Evolutionary conservation across 2,888 invertebrate species (phyloP).

Genomic region (Diarsia mendica): DNA sequence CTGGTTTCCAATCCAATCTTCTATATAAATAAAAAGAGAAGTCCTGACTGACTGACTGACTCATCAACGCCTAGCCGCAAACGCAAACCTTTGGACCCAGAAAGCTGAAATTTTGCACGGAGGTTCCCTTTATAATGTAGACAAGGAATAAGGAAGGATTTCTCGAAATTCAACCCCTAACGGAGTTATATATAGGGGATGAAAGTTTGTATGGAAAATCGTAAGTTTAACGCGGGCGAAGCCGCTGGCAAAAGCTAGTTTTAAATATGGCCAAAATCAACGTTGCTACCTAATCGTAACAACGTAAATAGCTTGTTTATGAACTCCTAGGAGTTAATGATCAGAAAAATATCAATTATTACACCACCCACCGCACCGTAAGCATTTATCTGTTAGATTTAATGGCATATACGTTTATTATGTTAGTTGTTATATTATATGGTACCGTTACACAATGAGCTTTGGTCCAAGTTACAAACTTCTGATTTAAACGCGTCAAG

Average conservation of each 20-base stretch:
- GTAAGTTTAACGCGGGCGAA: no score
- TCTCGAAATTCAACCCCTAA: no score
- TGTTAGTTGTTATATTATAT: constrained; percentile 15
- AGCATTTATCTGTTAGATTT: constrained; percentile 9
- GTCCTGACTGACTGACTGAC: no score
- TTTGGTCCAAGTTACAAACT: constrained; percentile 33
- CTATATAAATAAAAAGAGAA: no score
- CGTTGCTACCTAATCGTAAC: not conserved
- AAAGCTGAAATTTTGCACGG: no score
- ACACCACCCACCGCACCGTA: not conserved
- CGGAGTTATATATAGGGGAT: no score
- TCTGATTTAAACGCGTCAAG: not conserved
- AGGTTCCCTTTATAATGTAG: no score
- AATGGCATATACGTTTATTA: constrained; percentile 10
- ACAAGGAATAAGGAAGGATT: no score
- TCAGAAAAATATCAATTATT: constrained; percentile 5
- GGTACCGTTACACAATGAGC: constrained; percentile 18
- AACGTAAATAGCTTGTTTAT: not conserved
- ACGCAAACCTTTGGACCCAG: no score
- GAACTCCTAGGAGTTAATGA: not conserved
- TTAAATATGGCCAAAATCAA: not conserved
- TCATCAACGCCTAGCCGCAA: no score
- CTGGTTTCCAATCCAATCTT: not conserved
- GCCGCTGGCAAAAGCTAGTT: no score
- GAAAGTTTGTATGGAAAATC: no score